A percentile compares a stretch with the other conserved stretches of the same genome.
phyloP scores from a whole-genome alignment of 92 coral and sea anemone genomes.

The Parazoanthus darwini region DNA sequence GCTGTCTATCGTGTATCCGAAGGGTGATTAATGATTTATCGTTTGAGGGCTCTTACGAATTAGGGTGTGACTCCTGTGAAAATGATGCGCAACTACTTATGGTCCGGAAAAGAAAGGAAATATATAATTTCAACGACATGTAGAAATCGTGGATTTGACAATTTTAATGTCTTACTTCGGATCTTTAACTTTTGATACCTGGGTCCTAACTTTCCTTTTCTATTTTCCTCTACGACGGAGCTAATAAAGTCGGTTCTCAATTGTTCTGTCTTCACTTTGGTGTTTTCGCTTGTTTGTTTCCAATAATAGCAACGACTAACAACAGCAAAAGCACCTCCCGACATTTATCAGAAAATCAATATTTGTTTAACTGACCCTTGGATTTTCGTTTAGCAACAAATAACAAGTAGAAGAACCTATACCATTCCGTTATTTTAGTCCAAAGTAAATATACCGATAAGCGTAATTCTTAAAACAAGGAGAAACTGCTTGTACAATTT shows the following conservation, averaged over 20 bases:
- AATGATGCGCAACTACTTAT: neutral
- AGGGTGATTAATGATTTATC: slow-evolving; percentile 35
- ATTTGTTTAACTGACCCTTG: neutral
- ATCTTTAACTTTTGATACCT: neutral
- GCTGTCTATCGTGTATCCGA: slow-evolving; percentile 26
- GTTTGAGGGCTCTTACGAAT: neutral
- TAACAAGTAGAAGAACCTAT: neutral
- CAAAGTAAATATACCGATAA: neutral
- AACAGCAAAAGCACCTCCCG: neutral
- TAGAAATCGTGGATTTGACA: neutral
- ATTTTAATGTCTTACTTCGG: neutral
- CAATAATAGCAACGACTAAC: slow-evolving; percentile 25
- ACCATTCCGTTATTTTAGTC: slow-evolving; percentile 24
- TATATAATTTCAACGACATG: neutral
- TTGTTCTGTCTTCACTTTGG: neutral
- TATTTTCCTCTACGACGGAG: neutral
- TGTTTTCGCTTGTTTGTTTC: slow-evolving; percentile 2
- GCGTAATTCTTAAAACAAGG: neutral
- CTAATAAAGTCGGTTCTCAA: neutral
- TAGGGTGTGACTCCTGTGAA: neutral
- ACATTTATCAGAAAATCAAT: slow-evolving; percentile 32
- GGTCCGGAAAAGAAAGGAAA: neutral
- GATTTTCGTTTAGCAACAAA: slow-evolving; percentile 3
- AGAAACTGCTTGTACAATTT: slow-evolving; percentile 16
- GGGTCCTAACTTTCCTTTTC: neutral